phyloP scores from a whole-genome alignment of 23 tunicate genomes.

The Trididemnum miniatum region DNA sequence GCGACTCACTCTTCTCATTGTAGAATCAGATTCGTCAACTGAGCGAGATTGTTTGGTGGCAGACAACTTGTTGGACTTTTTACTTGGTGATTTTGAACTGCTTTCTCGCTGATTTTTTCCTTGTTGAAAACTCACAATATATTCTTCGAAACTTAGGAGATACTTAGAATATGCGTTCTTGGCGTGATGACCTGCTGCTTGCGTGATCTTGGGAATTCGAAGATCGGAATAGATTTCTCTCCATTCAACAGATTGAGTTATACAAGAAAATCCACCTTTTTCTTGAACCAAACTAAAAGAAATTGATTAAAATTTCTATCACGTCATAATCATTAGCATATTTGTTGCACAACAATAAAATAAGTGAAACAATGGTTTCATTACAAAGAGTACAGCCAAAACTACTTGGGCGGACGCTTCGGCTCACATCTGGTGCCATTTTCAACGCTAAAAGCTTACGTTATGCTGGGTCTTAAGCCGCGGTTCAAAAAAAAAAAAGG shows the following conservation, averaged over 20 bases:
- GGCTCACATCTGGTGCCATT: too few species aligned
- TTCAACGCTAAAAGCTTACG: too few species aligned
- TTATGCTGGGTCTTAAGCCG: too few species aligned
- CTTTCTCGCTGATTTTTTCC: not conserved
- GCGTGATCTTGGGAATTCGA: slow-evolving; percentile 76
- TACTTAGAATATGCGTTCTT: slow-evolving; percentile 83
- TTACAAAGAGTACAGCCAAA: too few species aligned
- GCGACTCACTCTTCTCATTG: slow-evolving; percentile 16
- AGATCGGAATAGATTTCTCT: slow-evolving; percentile 78
- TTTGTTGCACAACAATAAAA: too few species aligned
- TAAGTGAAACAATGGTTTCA: too few species aligned
- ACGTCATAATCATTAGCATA: too few species aligned
- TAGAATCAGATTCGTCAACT: slow-evolving; percentile 20
- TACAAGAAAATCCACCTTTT: slow-evolving; percentile 59
- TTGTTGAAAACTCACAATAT: slow-evolving; percentile 42
- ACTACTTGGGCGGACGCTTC: too few species aligned
- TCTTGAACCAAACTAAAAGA: slow-evolving; percentile 73
- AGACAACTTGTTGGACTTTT: not conserved
- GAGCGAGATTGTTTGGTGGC: not conserved
- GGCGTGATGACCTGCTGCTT: slow-evolving; percentile 80
- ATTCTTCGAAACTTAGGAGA: slow-evolving; percentile 77
- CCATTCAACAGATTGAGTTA: slow-evolving; percentile 56
- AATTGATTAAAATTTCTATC: too few species aligned
- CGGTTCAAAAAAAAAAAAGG: too few species aligned
- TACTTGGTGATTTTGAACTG: not conserved